Evolutionary conservation across 2,113 vertebrate species (phyloP).

Genomic region (Chlorodrepanis virens): DNA sequence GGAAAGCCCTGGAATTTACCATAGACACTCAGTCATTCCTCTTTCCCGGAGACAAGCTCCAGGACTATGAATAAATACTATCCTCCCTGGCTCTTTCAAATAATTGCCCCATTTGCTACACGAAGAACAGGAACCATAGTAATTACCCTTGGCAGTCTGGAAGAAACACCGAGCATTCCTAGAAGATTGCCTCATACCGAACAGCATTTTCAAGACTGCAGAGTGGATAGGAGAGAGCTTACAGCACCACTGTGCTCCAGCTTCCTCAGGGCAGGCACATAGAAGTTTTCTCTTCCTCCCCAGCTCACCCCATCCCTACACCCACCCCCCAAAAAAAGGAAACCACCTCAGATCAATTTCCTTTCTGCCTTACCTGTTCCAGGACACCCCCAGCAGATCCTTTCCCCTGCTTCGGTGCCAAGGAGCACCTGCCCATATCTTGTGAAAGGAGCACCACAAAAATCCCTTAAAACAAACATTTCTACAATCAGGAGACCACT

Average conservation of each 20-base stretch:
- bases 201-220: not conserved
- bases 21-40: not conserved
- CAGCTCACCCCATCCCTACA: not conserved
- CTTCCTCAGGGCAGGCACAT: not conserved
- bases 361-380: not conserved
- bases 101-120: not conserved
- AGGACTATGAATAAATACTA: not conserved
- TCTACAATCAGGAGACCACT: not conserved
- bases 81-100: not conserved
- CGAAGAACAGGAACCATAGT: not conserved
- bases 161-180: not conserved
- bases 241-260: not conserved
- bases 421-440: accelerated
- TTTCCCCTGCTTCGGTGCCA: not conserved
- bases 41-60: not conserved
- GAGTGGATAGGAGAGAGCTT: not conserved
- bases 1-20: not conserved
- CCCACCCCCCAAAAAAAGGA: not conserved
- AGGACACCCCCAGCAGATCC: not conserved
- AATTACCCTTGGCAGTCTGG: not conserved
- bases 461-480: not conserved
- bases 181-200: not conserved
- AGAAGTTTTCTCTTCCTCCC: not conserved
- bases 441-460: not conserved
- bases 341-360: not conserved